Evolutionary conservation across 1,140 invertebrate species (phyloP), one percentile per base, ranked within the genome.

Genomic region (Plutomurus gul): DNA sequence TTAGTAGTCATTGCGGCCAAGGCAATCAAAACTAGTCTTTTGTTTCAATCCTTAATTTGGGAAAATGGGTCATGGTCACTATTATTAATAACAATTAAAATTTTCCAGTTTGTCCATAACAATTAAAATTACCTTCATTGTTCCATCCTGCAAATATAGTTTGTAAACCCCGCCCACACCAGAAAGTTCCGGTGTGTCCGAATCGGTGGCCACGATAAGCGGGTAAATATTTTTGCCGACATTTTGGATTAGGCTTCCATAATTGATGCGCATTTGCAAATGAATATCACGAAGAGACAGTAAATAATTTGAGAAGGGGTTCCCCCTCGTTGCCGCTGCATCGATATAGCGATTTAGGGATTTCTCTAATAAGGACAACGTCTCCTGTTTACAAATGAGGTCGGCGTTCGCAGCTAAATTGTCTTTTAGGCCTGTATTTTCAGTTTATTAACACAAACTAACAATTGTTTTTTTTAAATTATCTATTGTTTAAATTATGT

Each of bases 161-260:
- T 49, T 75, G 73, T 27, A 75, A 25, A 20, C 73, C 18, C 73
- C 73, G 7, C 73, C 73, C 7, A 75, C 73, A 4, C 73, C 73
- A 27, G 33, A 46, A 16, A 27, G 33, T 8, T 75, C 73, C 4
- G 75, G 46, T 47, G 43, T 47, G 8, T 76, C 75, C 7, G 46
- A 27, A 25, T 76, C 75, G 10, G 75, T 56, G 8, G 47, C 75
- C 10, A 76, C 75, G 2, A 76, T 76, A 20, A 76, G 47, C 2
- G 75, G 75, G 27, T 51, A 76, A 13, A 75, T 36, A 49, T 75
- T 75, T 25, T 75, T 5, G 7, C 73, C 73, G 13, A 36, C 33
- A 11, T 47, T 7, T 20, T 75, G 20, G 30, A 75, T 75, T 22
- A 75, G 18, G 4, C 16, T 47, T 5, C 4, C 39, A 27, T 75